Base-by-base conservation (phyloP, 2,113 vertebrate species). In the Cheirogaleus medius region DNA sequence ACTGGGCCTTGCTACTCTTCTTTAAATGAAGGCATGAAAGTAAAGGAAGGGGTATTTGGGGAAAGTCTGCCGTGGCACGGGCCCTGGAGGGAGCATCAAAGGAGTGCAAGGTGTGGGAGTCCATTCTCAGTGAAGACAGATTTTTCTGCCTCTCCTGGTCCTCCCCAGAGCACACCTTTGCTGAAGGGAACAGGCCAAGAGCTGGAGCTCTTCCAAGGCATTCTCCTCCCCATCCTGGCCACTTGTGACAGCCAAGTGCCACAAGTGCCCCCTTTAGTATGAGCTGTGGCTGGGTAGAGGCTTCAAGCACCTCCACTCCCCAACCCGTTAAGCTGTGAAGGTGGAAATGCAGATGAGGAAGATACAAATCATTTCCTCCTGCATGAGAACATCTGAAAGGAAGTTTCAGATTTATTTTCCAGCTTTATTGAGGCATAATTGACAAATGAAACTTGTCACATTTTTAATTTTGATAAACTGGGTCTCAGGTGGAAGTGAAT, bases 381-480 rank as follows among this genome's bases (percentile, higher is more conserved):
- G 29, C 1, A 42, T 12, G 44, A 64, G 44, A 69, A 25, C 21
- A 13, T 20, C 9, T 18, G 21, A 10, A 63, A 21, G 17, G 93
- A 80, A 64, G 12, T 47, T 60, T 54, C n/a, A 1, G 27, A 11
- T 17, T 20, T 56, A 44, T 21, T 5, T 8, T 34, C 47, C 56
- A 21, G 39, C 68, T 83, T 83, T 49, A 39, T 11, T 15, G 18
- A 25, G 20, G 58, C 34, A 20, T 4, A 56, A 73, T 10, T 29
- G 58, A 49, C 42, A 68, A 82, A 21, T 68, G 66, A 49, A 77
- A 84, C 76, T 11, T 8, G 32, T 68, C 27, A 37, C 15, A 63
- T 44, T 27, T 63, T 77, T 56, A 63, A 87, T 95, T 66, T 92
- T 64, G 73, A 83, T 66, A 83, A 86, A n/a, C 15, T 44, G 52